These are phyloP conservation scores for Fukomys damarensis DNA, from an alignment of 2,113 vertebrate species.

Conservation along the genomic window DNA sequence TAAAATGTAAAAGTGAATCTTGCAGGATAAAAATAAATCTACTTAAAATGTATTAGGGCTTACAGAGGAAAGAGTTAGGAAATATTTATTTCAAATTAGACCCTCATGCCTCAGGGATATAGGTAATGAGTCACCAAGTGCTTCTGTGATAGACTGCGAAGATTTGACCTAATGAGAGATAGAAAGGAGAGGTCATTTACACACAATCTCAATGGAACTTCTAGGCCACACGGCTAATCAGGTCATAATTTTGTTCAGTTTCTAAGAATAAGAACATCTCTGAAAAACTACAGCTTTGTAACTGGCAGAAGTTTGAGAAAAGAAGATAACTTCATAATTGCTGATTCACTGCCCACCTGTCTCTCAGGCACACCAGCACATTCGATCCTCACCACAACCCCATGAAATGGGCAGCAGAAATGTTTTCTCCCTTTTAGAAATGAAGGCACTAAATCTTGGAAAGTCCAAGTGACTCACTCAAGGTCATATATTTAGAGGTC, in stretches of 20 bases:
- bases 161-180: background rate
- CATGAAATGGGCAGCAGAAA: background rate
- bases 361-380: background rate
- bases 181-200: background rate
- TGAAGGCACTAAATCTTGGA: background rate
- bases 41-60: slow-evolving; percentile 22
- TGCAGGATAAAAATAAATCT: slow-evolving; percentile 62
- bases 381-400: background rate
- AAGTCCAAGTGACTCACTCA: background rate
- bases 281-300: background rate
- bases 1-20: slow-evolving; percentile 44
- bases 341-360: background rate
- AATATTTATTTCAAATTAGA: slow-evolving; percentile 58
- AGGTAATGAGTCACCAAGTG: background rate
- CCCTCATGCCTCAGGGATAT: background rate
- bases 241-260: background rate
- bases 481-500: background rate
- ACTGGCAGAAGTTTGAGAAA: background rate
- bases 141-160: background rate
- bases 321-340: background rate
- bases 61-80: slow-evolving; percentile 42
- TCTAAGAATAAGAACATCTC: background rate
- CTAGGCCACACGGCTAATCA: background rate
- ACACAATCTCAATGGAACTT: background rate
- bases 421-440: background rate